phyloP scores from a whole-genome alignment of 2,888 invertebrate genomes.

The Calephelis perditalis region DNA sequence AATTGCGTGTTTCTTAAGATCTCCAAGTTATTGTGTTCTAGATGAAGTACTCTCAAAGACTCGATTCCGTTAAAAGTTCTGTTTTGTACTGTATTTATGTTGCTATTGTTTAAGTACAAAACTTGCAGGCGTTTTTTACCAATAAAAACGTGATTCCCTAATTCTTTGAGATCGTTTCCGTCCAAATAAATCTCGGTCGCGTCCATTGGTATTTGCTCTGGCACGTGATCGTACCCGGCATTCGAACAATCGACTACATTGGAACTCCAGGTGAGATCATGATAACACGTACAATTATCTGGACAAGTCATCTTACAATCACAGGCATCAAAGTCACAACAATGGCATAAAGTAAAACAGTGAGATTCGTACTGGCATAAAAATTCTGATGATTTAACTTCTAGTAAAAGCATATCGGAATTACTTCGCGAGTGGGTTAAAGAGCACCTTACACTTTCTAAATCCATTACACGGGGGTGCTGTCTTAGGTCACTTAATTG shows the following conservation, averaged over 20 bases:
- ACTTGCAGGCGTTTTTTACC: constrained; percentile 89
- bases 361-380: constrained; percentile 89
- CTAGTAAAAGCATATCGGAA: constrained; percentile 80
- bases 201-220: constrained; percentile 91
- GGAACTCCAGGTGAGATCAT: constrained; percentile 90
- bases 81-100: constrained; percentile 86
- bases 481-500: constrained; percentile 84
- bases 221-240: constrained; percentile 85
- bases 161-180: constrained; percentile 87
- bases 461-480: constrained; percentile 88
- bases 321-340: constrained; percentile 94
- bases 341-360: constrained; percentile 91
- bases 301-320: constrained; percentile 96
- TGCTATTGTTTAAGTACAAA: constrained; percentile 87
- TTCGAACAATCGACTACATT: constrained; percentile 91
- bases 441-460: constrained; percentile 87
- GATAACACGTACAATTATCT: constrained; percentile 90
- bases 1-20: constrained; percentile 87
- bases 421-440: constrained; percentile 83
- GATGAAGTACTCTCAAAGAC: constrained; percentile 84
- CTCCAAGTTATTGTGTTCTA: constrained; percentile 86
- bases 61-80: constrained; percentile 89
- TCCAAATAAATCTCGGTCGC: constrained; percentile 92
- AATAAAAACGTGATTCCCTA: constrained; percentile 91
- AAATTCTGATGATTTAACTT: constrained; percentile 86